These are phyloP conservation scores for Apodemia hepburni DNA, from an alignment of 2,888 invertebrate genomes.

Conservation along the genomic window DNA sequence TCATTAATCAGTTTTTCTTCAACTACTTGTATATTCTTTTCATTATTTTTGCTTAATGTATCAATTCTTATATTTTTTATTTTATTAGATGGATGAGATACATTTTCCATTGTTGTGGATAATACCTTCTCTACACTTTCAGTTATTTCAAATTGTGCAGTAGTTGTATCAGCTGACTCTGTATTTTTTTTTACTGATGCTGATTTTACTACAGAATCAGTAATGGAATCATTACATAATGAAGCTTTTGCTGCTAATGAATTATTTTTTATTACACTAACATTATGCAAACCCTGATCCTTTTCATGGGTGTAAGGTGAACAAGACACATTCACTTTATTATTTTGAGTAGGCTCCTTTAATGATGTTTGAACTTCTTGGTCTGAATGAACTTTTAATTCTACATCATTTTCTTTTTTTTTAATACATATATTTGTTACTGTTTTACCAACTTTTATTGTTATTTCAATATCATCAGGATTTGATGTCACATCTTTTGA, in stretches of 20 bases:
- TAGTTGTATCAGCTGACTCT: slow-evolving; percentile 62
- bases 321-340: slow-evolving; percentile 31
- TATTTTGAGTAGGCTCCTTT: slow-evolving; percentile 33
- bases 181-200: slow-evolving; percentile 55
- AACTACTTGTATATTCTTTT: slow-evolving; percentile 17
- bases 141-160: slow-evolving; percentile 58
- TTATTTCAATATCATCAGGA: slow-evolving; percentile 60
- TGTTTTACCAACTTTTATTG: slow-evolving; percentile 60
- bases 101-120: slow-evolving; percentile 47
- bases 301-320: slow-evolving; percentile 37
- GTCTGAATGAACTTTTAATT: slow-evolving; percentile 57
- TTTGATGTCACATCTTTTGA: slow-evolving; percentile 28
- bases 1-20: slow-evolving; percentile 32
- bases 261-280: background rate
- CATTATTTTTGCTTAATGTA: background rate
- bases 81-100: slow-evolving; percentile 10
- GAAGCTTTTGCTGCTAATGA: background rate
- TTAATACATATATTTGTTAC: slow-evolving; percentile 60
- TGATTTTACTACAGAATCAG: slow-evolving; percentile 37
- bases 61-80: background rate
- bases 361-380: slow-evolving; percentile 57
- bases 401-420: slow-evolving; percentile 55
- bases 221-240: background rate
- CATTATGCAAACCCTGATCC: slow-evolving; percentile 28
- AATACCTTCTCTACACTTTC: slow-evolving; percentile 66